Percentiles rank a stretch among this genome's conserved stretches.
phyloP scores from a whole-genome alignment of 2,797 vertebrate species.

The Harpagifer antarcticus region DNA sequence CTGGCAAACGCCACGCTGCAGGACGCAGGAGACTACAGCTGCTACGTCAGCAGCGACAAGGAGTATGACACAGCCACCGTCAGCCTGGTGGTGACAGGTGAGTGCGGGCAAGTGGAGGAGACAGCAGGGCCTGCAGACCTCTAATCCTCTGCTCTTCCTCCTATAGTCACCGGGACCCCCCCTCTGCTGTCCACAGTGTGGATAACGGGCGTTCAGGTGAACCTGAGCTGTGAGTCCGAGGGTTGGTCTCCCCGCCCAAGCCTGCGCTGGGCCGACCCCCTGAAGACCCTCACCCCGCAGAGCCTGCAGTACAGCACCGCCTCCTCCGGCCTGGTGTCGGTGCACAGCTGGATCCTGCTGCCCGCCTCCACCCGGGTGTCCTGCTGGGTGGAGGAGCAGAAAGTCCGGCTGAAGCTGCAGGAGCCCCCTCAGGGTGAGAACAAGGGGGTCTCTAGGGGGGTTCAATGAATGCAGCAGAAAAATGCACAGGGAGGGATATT shows the following conservation, averaged over 20 bases:
- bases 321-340: constrained; percentile 40
- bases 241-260: constrained; percentile 75
- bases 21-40: constrained; percentile 66
- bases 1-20: constrained; percentile 46
- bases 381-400: constrained; percentile 61
- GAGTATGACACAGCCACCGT: constrained; percentile 9
- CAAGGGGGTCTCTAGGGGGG: no score
- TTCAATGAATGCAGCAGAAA: no score
- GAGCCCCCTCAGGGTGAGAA: no score
- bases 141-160: background rate
- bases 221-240: constrained; percentile 76
- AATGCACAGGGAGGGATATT: no score
- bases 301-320: background rate
- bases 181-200: constrained; percentile 52
- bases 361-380: constrained; percentile 37
- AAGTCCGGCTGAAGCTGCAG: constrained; percentile 36
- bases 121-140: no score
- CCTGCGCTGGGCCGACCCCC: constrained; percentile 53
- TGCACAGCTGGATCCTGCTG: constrained; percentile 69
- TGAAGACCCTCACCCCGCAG: background rate
- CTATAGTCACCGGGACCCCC: constrained; percentile 56
- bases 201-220: constrained; percentile 37
- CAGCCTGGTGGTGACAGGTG: constrained; percentile 62
- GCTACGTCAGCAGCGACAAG: constrained; percentile 68
- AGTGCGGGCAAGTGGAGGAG: background rate